phyloP scores from a whole-genome alignment of 2,888 invertebrate species.

The Mesorhabditis sp. region DNA sequence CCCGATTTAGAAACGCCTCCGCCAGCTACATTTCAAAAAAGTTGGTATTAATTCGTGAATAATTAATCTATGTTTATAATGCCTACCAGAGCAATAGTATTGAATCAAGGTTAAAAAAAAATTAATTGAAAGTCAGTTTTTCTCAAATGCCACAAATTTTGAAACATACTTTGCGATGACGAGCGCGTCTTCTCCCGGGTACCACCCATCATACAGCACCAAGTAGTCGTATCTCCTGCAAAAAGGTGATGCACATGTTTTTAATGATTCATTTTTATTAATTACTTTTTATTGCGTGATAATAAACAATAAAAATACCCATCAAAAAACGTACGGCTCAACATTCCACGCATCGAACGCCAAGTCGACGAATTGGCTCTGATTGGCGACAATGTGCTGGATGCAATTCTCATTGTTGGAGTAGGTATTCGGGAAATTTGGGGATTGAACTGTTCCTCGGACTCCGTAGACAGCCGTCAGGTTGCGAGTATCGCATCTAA shows the following conservation, averaged over 20 bases:
- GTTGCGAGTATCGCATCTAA: not conserved
- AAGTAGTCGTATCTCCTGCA: not conserved
- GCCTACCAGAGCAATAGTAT: too few relatives aligned
- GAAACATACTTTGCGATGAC: not conserved
- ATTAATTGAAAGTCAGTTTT: too few relatives aligned
- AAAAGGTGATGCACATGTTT: too few relatives aligned
- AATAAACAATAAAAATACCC: too few relatives aligned
- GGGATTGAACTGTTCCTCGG: not conserved
- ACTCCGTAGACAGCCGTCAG: not conserved
- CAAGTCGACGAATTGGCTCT: not conserved
- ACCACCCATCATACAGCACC: not conserved
- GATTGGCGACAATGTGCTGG: not conserved
- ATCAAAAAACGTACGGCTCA: not conserved
- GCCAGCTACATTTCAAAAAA: too few relatives aligned
- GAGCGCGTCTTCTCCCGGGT: not conserved
- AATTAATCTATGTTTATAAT: too few relatives aligned
- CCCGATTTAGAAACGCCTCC: too few relatives aligned
- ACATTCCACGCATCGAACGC: conserved; percentile 1
- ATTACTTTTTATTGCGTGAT: too few relatives aligned
- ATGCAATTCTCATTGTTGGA: not conserved
- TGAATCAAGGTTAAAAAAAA: too few relatives aligned
- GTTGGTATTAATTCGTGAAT: too few relatives aligned
- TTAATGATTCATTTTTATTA: too few relatives aligned
- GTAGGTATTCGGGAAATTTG: not conserved
- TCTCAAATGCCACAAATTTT: too few relatives aligned